Base-by-base conservation (phyloP, 2,888 invertebrate species). In the Hemicrepidius hirtus region DNA sequence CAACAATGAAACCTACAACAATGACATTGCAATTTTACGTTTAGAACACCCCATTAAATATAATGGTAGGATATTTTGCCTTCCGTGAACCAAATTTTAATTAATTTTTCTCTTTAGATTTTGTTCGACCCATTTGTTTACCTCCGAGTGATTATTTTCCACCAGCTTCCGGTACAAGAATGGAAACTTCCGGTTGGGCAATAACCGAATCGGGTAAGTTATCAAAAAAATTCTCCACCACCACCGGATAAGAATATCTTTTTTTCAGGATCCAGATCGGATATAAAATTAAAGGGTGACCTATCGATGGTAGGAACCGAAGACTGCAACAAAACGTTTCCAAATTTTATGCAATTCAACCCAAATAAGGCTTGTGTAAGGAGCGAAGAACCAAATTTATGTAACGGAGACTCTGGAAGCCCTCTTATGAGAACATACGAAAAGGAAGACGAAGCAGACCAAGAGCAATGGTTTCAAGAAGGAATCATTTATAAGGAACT, bases 321-420 rank as follows among this genome's bases (percentile, higher is more conserved):
- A 12, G 37, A 57, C 28, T 70, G 69, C 21, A 32, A 24, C 3
- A 7, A 18, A 3, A 37, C 35, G 10, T 64, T 46, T 57, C 40
- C 68, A 16, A 28, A 65, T 4, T 50, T 32, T 16, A 49, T 57
- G 5, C 46, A 59, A 13, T 32, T 59, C 12, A 65, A 59, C 18
- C 35, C 32, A 37, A 71, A 71, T 71, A 65, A 71, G 40, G 40
- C 55, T 3, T 71, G 70, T 18, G 70, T 60, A 9, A 53, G 64
- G 1, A 55, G 57, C 4, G 35, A 64, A 37, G 21, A 35, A n/a
- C 64, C 46, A 10, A 55, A 55, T 5, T 94, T 94, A 80, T 95
- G 95, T 80, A 88, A 87, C 12, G 94, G 94, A 0, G 94, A 94
- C 79, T 93, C 93, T 0, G 94, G 95, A 0, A 94, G 94, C 2